phyloP scores from a whole-genome alignment of 2,797 vertebrate genomes.

The Setipinna tenuifilis region DNA sequence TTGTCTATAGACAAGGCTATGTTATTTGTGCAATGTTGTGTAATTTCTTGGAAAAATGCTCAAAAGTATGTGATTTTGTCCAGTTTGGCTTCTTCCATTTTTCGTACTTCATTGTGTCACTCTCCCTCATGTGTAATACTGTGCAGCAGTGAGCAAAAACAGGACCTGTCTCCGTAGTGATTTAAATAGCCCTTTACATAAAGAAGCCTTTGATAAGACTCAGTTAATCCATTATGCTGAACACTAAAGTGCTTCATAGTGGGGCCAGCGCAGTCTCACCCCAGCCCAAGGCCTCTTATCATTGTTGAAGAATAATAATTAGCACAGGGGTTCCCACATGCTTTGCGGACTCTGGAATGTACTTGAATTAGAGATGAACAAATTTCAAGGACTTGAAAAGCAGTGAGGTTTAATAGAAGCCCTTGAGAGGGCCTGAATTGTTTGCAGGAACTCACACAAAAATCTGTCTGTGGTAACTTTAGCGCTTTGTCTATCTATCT shows the following conservation, averaged over 20 bases:
- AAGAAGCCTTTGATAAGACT: background rate
- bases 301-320: background rate
- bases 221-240: background rate
- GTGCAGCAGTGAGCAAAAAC: background rate
- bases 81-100: background rate
- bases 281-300: background rate
- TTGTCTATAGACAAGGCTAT: too few relatives aligned
- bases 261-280: background rate
- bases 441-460: background rate
- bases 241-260: background rate
- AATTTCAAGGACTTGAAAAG: background rate
- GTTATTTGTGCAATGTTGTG: background rate
- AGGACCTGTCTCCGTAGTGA: background rate
- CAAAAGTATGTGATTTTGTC: background rate
- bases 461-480: background rate
- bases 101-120: background rate
- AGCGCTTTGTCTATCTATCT: background rate
- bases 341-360: background rate
- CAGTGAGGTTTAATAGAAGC: background rate
- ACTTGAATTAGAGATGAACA: slow-evolving; percentile 7
- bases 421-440: background rate
- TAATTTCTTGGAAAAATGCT: background rate
- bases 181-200: background rate
- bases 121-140: background rate
- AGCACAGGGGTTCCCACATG: background rate